phyloP scores from a whole-genome alignment of 2,797 vertebrate genomes.

The Poecilia velifera region DNA sequence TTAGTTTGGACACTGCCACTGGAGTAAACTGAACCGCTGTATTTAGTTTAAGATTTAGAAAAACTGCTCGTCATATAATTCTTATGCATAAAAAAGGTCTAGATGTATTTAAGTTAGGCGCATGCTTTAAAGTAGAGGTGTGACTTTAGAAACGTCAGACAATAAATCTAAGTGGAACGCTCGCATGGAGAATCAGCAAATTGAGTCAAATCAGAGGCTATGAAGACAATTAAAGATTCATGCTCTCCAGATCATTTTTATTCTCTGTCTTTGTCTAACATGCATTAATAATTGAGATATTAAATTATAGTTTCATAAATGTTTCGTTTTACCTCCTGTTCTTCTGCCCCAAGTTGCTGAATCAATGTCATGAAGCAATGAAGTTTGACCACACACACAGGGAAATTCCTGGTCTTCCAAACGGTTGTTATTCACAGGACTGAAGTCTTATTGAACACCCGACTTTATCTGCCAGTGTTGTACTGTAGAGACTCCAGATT shows the following conservation, averaged over 20 bases:
- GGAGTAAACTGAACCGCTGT: not conserved
- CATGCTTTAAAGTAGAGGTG: not conserved
- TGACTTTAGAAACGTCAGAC: not conserved
- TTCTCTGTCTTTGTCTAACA: conserved; percentile 50
- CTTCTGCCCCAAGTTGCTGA: conserved; percentile 46
- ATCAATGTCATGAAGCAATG: conserved; percentile 32
- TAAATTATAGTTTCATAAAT: conserved; percentile 53
- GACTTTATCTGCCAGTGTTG: not conserved
- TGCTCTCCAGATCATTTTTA: conserved; percentile 29
- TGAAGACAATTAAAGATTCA: conserved; percentile 64
- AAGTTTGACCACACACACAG: not conserved
- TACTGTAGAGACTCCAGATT: not conserved
- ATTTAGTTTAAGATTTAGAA: not conserved
- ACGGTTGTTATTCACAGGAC: not conserved
- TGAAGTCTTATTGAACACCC: not conserved
- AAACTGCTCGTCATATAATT: not conserved
- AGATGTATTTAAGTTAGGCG: not conserved
- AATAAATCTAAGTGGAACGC: conserved; percentile 9
- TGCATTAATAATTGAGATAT: conserved; percentile 62
- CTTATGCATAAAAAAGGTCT: not conserved
- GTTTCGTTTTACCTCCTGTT: conserved; percentile 30
- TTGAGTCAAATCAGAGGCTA: conserved; percentile 41
- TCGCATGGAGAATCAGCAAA: conserved; percentile 29
- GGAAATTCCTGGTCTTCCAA: not conserved
- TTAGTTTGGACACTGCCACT: not conserved